phyloP scores from a whole-genome alignment of 1,140 invertebrate species.

The Amphibalanus amphitrite region DNA sequence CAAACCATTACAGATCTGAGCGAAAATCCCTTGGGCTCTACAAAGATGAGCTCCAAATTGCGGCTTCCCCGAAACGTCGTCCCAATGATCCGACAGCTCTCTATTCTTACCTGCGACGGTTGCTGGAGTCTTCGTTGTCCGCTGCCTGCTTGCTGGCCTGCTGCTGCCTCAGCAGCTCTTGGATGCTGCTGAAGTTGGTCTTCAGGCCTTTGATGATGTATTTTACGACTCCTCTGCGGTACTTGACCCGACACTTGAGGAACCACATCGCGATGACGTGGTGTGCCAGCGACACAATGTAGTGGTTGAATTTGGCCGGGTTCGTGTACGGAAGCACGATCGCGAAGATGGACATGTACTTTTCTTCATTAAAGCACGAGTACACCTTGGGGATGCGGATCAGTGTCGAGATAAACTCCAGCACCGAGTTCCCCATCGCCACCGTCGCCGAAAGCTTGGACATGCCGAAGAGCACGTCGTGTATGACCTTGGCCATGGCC shows the following conservation, averaged over 20 bases:
- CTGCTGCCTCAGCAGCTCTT: not conserved
- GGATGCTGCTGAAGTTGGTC: not conserved
- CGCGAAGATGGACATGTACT: slow-evolving; percentile 90
- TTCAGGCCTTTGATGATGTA: slow-evolving; percentile 63
- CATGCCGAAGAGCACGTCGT: slow-evolving; percentile 68
- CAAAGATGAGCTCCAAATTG: too few relatives aligned
- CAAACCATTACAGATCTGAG: too few relatives aligned
- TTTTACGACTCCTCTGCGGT: slow-evolving; percentile 46
- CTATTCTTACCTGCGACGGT: not conserved
- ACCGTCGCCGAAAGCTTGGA: slow-evolving; percentile 86
- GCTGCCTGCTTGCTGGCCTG: not conserved
- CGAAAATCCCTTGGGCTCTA: too few relatives aligned
- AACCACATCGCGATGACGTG: slow-evolving; percentile 96
- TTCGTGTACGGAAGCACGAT: slow-evolving; percentile 89
- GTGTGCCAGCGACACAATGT: slow-evolving; percentile 68
- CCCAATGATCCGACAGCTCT: too few relatives aligned
- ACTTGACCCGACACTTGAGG: slow-evolving; percentile 74
- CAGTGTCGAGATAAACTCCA: slow-evolving; percentile 74
- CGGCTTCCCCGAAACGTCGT: too few relatives aligned
- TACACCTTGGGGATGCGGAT: slow-evolving; percentile 64
- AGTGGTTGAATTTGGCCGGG: slow-evolving; percentile 90
- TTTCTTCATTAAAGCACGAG: slow-evolving; percentile 35
- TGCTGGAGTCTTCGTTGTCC: not conserved
- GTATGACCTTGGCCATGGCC: slow-evolving; percentile 72
- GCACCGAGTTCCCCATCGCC: slow-evolving; percentile 72